Conservation (phyloP, 2,888 invertebrate genomes). For the Cryptosula pallasiana region DNA sequence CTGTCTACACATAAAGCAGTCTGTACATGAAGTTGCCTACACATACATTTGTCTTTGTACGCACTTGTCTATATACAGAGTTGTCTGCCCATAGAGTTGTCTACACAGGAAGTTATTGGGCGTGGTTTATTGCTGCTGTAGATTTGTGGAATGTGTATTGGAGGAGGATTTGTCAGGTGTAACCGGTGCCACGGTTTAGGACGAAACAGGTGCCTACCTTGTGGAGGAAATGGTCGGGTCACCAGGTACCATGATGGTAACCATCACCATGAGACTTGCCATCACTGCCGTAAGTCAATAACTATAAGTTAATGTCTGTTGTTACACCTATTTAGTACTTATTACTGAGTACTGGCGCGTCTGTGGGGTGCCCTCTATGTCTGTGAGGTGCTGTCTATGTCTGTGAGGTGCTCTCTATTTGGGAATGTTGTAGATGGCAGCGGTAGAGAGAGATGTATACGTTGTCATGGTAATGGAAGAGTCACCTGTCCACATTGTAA, state of each 20-base stretch:
- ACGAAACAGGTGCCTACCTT: constrained; percentile 31
- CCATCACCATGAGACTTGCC: constrained; percentile 40
- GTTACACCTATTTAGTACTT: too few relatives aligned
- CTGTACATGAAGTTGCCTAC: too few relatives aligned
- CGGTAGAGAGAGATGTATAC: constrained; percentile 35
- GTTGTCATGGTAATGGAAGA: constrained; percentile 43
- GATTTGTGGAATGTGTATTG: constrained; percentile 51
- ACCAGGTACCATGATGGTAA: constrained; percentile 32
- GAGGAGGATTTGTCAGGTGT: constrained; percentile 55
- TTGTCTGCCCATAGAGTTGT: too few relatives aligned
- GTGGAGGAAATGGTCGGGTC: constrained; percentile 34
- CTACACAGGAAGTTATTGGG: too few relatives aligned
- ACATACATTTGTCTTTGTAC: too few relatives aligned
- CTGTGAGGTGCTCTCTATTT: too few relatives aligned
- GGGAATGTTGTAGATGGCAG: constrained; percentile 3
- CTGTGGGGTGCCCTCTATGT: too few relatives aligned
- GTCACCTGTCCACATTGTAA: constrained; percentile 42
- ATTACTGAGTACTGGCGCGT: too few relatives aligned
- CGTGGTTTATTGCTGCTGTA: constrained; percentile 30
- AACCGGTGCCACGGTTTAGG: constrained; percentile 36
- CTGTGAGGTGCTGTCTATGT: too few relatives aligned
- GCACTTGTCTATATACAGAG: too few relatives aligned
- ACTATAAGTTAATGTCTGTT: too few relatives aligned
- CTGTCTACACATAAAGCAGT: too few relatives aligned
- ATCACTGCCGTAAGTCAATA: constrained; percentile 46